Evolutionary conservation across 2,797 vertebrate genomes (phyloP), one percentile per base, ranked within the genome.

Genomic region (Loriculus beryllinus): DNA sequence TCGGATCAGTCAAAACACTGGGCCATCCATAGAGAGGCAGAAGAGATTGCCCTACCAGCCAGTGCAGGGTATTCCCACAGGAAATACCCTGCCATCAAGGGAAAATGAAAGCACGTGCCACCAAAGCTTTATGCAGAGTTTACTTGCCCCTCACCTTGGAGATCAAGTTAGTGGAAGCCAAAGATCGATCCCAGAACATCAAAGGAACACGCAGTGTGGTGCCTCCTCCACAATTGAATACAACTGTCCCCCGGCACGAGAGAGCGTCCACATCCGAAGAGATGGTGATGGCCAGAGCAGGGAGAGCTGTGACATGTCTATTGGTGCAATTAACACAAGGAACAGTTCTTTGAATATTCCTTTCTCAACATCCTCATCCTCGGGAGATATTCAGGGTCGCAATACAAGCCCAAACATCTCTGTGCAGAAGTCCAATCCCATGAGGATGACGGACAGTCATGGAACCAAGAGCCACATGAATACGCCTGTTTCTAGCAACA

Each of bases 121-220:
- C 85, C 99, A 99, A 96, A 99, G 98, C 85, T 99, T 99, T 94
- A 99, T 99, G 99, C 99, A 99, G 97, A 99, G 98, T 95, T 98
- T 99, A 56, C 98, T 99, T 21, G 98, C 98, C 29, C 98, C 99
- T 81, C 99, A 99, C 90, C 98, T 99, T 57, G 97, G 98, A 63
- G 99, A 99, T 91, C 99, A 99, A 95, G 98, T 98, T 81, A 98
- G 97, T 86, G 97, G 97, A 65, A 97, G 95, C 91, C 98, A 98
- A 94, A 97, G 98, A 88, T 96, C 97, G n/a, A 96, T 98, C 68
- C 89, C 98, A 18, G 98, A 98, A 28, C 99, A 99, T 97, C 98
- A 98, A 89, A 98, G 99, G 70, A 97, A 97, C 42, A 84, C 98
- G 4, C 99, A 99, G 92, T 99, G 99, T n/a, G 98, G 98, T 16